phyloP scores from a whole-genome alignment of 2,797 vertebrate genomes.

The Molossus alvarezi region DNA sequence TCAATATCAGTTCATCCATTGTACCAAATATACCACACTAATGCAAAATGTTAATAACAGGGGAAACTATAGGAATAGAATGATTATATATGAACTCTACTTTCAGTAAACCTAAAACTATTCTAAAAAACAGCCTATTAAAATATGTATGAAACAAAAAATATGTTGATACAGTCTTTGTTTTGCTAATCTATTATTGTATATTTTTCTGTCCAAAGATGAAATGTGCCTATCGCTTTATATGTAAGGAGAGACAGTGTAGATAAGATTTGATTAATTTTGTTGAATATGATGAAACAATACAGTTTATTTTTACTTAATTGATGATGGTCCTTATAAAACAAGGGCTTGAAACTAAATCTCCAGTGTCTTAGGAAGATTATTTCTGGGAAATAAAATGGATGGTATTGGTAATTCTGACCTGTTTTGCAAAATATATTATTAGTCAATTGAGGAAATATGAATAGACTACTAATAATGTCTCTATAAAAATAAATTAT shows the following conservation, averaged over 20 bases:
- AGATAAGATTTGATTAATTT: neutral
- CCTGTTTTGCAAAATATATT: conserved; percentile 10
- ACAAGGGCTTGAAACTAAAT: neutral
- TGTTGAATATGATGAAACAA: neutral
- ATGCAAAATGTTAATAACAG: neutral
- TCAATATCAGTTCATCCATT: neutral
- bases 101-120: neutral
- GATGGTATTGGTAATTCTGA: neutral
- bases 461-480: neutral
- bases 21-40: neutral
- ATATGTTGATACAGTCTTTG: neutral
- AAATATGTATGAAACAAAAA: neutral
- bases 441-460: neutral
- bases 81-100: neutral
- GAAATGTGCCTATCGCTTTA: neutral
- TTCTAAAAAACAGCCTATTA: neutral
- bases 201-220: neutral
- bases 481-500: neutral
- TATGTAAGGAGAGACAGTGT: neutral
- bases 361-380: neutral
- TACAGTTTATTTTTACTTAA: neutral
- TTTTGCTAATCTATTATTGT: neutral
- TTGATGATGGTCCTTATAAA: neutral
- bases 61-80: no score
- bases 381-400: neutral